A percentile compares a stretch with the other conserved stretches of the same genome.
Evolutionary conservation across 2,113 vertebrate species (phyloP).

Genomic region (Elgaria multicarinata): DNA sequence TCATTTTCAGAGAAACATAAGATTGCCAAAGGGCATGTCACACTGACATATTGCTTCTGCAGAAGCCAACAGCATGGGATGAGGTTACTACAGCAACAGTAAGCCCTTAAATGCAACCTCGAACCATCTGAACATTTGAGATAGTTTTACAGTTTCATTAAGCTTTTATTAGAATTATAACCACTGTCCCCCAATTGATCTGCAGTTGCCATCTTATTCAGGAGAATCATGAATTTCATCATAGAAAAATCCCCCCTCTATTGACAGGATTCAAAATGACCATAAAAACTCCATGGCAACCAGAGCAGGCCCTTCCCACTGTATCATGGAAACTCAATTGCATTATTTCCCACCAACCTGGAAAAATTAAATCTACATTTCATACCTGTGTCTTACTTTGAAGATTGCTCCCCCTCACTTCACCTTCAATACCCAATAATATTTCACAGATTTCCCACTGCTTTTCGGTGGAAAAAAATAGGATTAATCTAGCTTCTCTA

Average conservation of each 20-base stretch:
- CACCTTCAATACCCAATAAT: background rate
- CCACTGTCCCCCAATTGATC: conserved; percentile 8
- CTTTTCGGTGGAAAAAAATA: background rate
- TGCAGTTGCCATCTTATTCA: background rate
- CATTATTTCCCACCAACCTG: background rate
- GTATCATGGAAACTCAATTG: background rate
- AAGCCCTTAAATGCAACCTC: background rate
- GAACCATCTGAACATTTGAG: background rate
- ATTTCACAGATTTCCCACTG: background rate
- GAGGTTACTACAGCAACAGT: conserved; percentile 29
- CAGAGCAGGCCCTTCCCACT: background rate
- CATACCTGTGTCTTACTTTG: background rate
- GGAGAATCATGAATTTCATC: conserved; percentile 33
- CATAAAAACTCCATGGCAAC: background rate
- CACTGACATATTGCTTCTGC: background rate
- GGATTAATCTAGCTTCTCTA: background rate
- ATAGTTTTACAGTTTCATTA: conserved; percentile 48
- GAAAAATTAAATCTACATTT: background rate
- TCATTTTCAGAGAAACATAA: conserved; percentile 27
- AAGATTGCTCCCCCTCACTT: background rate
- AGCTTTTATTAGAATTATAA: conserved; percentile 45
- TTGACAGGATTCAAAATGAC: conserved; percentile 26
- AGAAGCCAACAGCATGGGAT: background rate
- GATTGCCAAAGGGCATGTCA: background rate
- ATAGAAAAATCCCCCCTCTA: background rate